phyloP scores from a whole-genome alignment of 2,888 invertebrate species.

The Acleris holmiana region DNA sequence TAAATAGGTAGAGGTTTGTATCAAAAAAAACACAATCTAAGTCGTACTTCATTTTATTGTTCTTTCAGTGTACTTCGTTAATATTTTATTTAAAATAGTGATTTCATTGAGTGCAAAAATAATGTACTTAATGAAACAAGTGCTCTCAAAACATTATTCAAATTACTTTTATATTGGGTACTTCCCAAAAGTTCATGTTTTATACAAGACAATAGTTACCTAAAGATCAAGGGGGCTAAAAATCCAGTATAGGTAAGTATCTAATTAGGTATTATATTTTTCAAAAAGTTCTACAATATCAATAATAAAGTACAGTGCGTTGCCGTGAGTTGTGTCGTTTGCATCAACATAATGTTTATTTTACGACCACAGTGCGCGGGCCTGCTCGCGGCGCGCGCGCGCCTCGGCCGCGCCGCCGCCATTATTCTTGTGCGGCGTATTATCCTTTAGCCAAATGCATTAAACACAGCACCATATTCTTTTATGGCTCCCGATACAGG shows the following conservation, averaged over 20 bases:
- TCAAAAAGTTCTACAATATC: slow-evolving; percentile 28
- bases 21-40: slow-evolving; percentile 44
- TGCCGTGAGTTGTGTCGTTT: slow-evolving; percentile 12
- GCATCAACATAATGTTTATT: background rate
- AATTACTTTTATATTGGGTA: slow-evolving; percentile 47
- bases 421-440: slow-evolving; percentile 1
- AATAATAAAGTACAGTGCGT: slow-evolving; percentile 22
- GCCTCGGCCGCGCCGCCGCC: background rate
- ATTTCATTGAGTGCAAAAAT: slow-evolving; percentile 81
- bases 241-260: slow-evolving; percentile 32
- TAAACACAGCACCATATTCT: background rate
- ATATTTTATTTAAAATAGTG: slow-evolving; percentile 80
- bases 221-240: slow-evolving; percentile 34
- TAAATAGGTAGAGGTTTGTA: background rate
- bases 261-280: slow-evolving; percentile 23
- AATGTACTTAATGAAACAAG: slow-evolving; percentile 74
- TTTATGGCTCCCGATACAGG: background rate
- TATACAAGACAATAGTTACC: slow-evolving; percentile 38
- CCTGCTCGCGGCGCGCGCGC: background rate
- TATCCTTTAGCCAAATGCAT: slow-evolving; percentile 6
- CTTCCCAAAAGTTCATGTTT: slow-evolving; percentile 38
- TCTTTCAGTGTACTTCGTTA: slow-evolving; percentile 72
- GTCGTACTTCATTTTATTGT: slow-evolving; percentile 60
- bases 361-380: background rate
- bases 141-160: slow-evolving; percentile 69